Conservation (phyloP, 2,888 invertebrate genomes). For the Aproaerema taeniolella region DNA sequence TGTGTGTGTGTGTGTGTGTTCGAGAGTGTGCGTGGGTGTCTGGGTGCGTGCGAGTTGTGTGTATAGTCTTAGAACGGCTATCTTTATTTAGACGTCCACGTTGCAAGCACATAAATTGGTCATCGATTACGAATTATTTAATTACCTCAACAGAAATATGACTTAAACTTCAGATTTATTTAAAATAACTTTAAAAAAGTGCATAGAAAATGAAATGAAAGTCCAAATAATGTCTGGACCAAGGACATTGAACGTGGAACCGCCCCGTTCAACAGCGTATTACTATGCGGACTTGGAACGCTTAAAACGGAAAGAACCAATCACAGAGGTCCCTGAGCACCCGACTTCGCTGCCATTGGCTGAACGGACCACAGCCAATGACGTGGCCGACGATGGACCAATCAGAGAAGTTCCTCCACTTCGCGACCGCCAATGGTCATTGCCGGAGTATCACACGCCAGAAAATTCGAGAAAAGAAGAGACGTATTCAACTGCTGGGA, state of each 20-base stretch:
- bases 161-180: no score
- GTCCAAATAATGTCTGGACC: conserved; percentile 27
- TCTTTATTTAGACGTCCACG: no score
- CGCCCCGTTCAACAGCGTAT: conserved; percentile 77
- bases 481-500: conserved; percentile 69
- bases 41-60: no score
- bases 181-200: no score
- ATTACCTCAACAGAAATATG: no score
- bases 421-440: conserved; percentile 48
- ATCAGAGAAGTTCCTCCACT: conserved; percentile 53
- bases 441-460: conserved; percentile 51
- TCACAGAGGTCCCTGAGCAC: conserved; percentile 6
- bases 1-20: no score
- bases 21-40: no score
- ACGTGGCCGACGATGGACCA: conserved; percentile 53
- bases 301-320: conserved; percentile 54
- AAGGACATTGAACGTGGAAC: conserved; percentile 66
- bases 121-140: no score
- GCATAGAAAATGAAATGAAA: conserved; percentile 7
- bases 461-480: conserved; percentile 51
- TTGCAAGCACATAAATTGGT: no score
- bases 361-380: conserved; percentile 54
- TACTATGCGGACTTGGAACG: conserved; percentile 78
- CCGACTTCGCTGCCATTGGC: conserved; percentile 60
- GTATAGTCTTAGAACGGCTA: no score